Conservation (phyloP, 2,113 vertebrate genomes). For the Misgurnus mizolepis region DNA sequence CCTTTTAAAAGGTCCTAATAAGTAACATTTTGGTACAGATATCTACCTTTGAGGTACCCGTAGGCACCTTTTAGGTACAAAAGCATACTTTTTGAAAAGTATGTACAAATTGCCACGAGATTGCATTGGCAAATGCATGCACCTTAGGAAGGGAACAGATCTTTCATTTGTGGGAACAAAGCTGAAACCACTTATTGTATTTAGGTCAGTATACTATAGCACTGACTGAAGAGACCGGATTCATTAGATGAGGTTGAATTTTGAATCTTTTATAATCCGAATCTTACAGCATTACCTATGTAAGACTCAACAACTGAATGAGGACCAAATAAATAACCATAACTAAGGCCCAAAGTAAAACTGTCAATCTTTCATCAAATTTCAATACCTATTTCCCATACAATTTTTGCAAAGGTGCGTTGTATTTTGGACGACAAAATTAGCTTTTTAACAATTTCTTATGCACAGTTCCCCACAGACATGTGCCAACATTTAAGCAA, state of each 20-base stretch:
- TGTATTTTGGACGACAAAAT: background rate
- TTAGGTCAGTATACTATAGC: background rate
- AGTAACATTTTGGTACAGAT: too few relatives aligned
- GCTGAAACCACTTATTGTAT: slow-evolving; percentile 4
- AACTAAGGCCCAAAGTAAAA: background rate
- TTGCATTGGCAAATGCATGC: background rate
- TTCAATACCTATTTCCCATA: too few relatives aligned
- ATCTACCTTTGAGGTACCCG: too few relatives aligned
- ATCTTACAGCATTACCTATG: background rate
- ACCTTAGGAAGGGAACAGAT: background rate
- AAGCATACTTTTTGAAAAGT: too few relatives aligned
- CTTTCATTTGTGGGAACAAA: slow-evolving; percentile 15
- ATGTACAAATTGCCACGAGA: too few relatives aligned
- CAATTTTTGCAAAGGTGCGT: too few relatives aligned
- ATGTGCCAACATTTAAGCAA: background rate
- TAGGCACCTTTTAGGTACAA: too few relatives aligned
- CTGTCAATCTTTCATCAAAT: background rate
- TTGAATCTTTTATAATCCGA: slow-evolving; percentile 2
- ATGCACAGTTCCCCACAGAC: background rate
- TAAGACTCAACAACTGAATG: background rate
- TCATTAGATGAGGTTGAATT: slow-evolving; percentile 19
- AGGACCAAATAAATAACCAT: background rate
- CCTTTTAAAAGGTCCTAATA: too few relatives aligned
- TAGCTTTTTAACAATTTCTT: background rate
- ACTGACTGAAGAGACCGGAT: slow-evolving; percentile 6